Conservation (phyloP, 2,797 vertebrate species). For the Hypotaenidia philippensis region DNA sequence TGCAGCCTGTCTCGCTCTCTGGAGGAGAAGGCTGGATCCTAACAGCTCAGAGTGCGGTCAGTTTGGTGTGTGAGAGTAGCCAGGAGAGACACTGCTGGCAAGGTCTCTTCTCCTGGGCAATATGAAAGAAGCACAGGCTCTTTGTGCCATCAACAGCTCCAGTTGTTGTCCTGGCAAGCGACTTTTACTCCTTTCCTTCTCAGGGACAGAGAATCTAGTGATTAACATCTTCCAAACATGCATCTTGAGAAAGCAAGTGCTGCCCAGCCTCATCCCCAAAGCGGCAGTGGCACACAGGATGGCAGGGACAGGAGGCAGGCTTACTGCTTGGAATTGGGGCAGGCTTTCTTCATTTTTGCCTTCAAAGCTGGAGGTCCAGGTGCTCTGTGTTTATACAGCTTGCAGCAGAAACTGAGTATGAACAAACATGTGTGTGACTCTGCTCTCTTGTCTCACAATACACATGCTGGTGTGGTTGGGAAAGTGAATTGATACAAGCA, state of each 20-base stretch:
- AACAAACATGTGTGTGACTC: neutral
- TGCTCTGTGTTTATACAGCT: neutral
- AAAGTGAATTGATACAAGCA: neutral
- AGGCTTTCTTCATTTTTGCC: neutral
- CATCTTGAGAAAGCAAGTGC: neutral
- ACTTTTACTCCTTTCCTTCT: neutral
- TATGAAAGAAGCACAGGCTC: neutral
- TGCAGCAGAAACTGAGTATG: neutral
- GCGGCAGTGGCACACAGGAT: neutral
- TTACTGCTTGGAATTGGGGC: neutral
- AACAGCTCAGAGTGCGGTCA: neutral
- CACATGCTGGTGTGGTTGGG: neutral
- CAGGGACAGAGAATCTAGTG: neutral
- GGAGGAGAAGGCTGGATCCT: neutral
- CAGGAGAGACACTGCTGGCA: neutral
- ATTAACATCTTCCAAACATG: neutral
- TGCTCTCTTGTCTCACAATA: neutral
- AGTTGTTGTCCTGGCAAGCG: neutral
- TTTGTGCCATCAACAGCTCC: neutral
- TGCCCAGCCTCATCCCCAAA: fast-evolving
- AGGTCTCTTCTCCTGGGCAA: neutral
- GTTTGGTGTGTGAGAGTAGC: neutral
- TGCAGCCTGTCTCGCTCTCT: neutral
- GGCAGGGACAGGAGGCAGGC: neutral
- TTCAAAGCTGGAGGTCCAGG: neutral